Percentiles rank a stretch among this genome's conserved stretches.
Conservation (phyloP, 2,888 invertebrate genomes). For the Agrochola litura region DNA sequence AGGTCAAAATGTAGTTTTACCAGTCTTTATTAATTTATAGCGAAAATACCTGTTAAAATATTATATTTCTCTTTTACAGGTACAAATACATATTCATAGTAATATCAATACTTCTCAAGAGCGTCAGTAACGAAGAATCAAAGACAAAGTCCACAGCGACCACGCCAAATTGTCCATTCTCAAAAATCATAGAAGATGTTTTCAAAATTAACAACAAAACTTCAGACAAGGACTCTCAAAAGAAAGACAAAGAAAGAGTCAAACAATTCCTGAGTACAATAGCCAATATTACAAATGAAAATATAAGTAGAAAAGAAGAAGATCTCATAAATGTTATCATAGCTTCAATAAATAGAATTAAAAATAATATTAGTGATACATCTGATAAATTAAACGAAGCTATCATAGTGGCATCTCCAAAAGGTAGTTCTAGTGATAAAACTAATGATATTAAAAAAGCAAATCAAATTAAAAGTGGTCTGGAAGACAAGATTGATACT, state of each 20-base stretch:
- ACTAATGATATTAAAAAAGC: conserved; percentile 64
- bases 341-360: conserved; percentile 86
- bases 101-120: conserved; percentile 65
- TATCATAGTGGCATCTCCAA: conserved; percentile 79
- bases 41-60: neutral
- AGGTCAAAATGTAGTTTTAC: neutral
- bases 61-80: conserved; percentile 69
- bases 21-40: neutral
- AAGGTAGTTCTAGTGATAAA: conserved; percentile 59
- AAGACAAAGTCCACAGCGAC: conserved; percentile 63
- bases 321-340: conserved; percentile 85
- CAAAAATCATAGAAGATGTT: conserved; percentile 86
- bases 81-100: conserved; percentile 77
- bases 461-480: conserved; percentile 80
- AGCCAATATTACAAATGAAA: conserved; percentile 86
- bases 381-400: conserved; percentile 83
- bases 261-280: conserved; percentile 89
- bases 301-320: conserved; percentile 78
- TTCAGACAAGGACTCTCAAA: conserved; percentile 65
- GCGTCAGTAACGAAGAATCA: conserved; percentile 65
- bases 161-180: conserved; percentile 82
- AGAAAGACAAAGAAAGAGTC: conserved; percentile 88
- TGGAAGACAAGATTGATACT: conserved; percentile 81
- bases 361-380: conserved; percentile 79
- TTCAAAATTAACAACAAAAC: conserved; percentile 82